Evolutionary conservation across 2,797 vertebrate species (phyloP).

Genomic region (Xiphorhynchus erythropygius): DNA sequence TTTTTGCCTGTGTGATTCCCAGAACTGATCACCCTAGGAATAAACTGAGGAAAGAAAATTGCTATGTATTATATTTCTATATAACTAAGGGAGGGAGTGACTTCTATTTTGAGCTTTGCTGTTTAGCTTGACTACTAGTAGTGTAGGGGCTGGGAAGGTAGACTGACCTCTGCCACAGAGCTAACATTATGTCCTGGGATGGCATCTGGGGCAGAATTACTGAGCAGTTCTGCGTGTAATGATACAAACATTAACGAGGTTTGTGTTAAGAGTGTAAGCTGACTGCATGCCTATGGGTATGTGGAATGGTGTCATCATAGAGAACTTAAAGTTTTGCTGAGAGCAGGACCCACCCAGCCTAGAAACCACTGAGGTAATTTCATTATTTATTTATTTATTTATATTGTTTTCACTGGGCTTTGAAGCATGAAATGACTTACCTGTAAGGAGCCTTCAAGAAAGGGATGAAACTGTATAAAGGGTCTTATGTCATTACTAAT

Average conservation of each 20-base stretch:
- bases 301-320: not conserved
- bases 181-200: not conserved
- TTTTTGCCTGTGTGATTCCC: not conserved
- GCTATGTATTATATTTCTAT: not conserved
- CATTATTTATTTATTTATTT: not conserved
- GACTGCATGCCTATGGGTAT: not conserved
- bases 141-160: not conserved
- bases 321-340: not conserved
- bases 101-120: not conserved
- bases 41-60: slow-evolving; percentile 13
- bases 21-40: not conserved
- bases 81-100: not conserved
- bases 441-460: not conserved
- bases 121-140: not conserved
- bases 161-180: not conserved
- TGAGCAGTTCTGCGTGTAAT: not conserved
- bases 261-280: not conserved
- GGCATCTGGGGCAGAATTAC: not conserved
- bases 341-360: not conserved
- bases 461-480: not conserved
- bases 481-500: not conserved
- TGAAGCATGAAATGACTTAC: not conserved
- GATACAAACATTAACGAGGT: not conserved
- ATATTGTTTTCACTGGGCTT: not conserved
- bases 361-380: not conserved